phyloP scores from a whole-genome alignment of 2,113 vertebrate species.

The Progne subis region DNA sequence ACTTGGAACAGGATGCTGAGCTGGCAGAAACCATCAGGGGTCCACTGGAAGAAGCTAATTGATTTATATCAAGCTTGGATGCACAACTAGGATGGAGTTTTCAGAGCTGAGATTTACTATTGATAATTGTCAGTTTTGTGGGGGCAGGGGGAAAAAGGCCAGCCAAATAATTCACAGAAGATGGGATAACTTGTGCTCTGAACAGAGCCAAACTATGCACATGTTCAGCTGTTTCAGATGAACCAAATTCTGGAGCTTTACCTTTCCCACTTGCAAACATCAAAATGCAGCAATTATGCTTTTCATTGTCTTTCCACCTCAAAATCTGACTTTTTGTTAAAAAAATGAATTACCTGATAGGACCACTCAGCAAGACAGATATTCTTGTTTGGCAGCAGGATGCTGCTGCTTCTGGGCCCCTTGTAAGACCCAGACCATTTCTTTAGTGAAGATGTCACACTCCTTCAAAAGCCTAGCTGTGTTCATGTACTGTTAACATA shows the following conservation, averaged over 20 bases:
- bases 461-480: not conserved
- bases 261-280: not conserved
- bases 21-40: not conserved
- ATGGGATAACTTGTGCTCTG: not conserved
- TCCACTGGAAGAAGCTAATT: not conserved
- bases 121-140: slow-evolving; percentile 12
- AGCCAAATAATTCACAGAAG: slow-evolving; percentile 17
- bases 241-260: not conserved
- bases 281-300: not conserved
- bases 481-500: not conserved
- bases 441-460: not conserved
- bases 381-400: not conserved
- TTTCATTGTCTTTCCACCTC: not conserved
- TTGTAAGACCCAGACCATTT: not conserved
- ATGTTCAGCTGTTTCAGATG: not conserved
- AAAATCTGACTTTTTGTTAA: not conserved
- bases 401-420: not conserved
- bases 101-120: slow-evolving; percentile 6
- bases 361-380: not conserved
- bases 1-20: not conserved
- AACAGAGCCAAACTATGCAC: slow-evolving; percentile 11
- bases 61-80: slow-evolving; percentile 1
- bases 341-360: not conserved
- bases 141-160: not conserved
- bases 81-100: not conserved